Evolutionary conservation across 2,113 vertebrate genomes (phyloP).

Genomic region (Herpailurus yagouaroundi): DNA sequence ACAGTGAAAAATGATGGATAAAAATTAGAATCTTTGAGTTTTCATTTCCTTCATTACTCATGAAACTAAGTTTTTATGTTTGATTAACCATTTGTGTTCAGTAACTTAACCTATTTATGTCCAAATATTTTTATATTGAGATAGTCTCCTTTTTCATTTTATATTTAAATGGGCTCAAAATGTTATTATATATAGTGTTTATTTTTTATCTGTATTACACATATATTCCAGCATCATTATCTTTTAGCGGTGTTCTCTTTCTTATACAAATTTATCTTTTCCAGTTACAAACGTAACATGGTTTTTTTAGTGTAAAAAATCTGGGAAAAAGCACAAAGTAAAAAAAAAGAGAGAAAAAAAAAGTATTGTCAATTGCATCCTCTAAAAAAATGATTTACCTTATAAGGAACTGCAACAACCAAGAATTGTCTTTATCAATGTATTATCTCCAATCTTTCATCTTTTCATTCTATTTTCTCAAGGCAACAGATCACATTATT

Average conservation of each 20-base stretch:
- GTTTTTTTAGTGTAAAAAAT: neutral
- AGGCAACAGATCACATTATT: neutral
- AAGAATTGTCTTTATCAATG: neutral
- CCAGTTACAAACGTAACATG: neutral
- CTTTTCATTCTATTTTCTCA: neutral
- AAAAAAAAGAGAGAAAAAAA: neutral
- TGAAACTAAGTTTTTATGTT: neutral
- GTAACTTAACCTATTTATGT: neutral
- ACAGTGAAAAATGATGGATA: neutral
- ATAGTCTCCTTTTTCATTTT: neutral
- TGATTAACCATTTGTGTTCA: neutral
- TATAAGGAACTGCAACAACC: rapidly evolving
- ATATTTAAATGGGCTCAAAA: neutral
- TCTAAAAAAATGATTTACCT: neutral
- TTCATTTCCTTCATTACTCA: neutral
- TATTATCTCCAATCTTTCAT: neutral
- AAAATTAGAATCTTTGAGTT: neutral
- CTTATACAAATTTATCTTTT: neutral
- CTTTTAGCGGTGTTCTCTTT: neutral
- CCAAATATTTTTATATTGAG: neutral
- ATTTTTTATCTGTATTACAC: neutral
- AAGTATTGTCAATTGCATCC: neutral
- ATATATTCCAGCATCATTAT: neutral
- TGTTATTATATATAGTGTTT: neutral
- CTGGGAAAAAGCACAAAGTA: neutral